Base-by-base conservation (phyloP, 2,888 invertebrate genomes). In the Bembecia ichneumoniformis region DNA sequence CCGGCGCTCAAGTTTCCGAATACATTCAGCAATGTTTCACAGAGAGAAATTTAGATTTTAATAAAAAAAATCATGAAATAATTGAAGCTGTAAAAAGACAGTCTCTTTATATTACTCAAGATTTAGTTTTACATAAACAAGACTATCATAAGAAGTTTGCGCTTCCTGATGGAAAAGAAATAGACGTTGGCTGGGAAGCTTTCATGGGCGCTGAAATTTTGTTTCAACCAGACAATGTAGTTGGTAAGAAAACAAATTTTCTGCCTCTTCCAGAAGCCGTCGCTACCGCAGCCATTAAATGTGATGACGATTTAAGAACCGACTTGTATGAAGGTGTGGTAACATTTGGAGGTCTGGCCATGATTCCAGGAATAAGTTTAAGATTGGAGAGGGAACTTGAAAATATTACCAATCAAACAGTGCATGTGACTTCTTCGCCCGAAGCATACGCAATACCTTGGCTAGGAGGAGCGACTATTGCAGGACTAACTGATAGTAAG, bases 401-500 rank as follows among this genome's bases (percentile, higher is more conserved):
- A 46, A 43, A 43, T 2, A 9, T 61, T 0, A 49, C 60, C 0
- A 10, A 60, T 1, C 58, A 54, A 7, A 62, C 71, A 0, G 71
- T 75, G 0, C 62, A 63, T 28, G 56, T 84, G 2, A 1, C 69
- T 1, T 47, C 60, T 0, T 71, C 75, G 0, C 34, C 63, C 0
- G 84, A 86, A 54, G 56, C 74, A 0, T 75, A 76, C 36, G 64
- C 74, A 0, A 57, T 74, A 1, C 34, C 76, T 0, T 84, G 83
- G 84, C 55, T 84, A 13, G 86, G 86, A 0, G 86, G 76, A 3
- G 74, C 86, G 0, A 72, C 72, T 0, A 83, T 81, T 47, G 79
- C 82, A 1, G 73, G 74, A 0, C 66, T 83, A 49, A 35, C 61
- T 0, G 77, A 65, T 1, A 55, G 74, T 0, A 53, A 60, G 3